These are phyloP conservation scores for Lota lota DNA, from an alignment of 2,113 vertebrate species.

Conservation along the genomic window DNA sequence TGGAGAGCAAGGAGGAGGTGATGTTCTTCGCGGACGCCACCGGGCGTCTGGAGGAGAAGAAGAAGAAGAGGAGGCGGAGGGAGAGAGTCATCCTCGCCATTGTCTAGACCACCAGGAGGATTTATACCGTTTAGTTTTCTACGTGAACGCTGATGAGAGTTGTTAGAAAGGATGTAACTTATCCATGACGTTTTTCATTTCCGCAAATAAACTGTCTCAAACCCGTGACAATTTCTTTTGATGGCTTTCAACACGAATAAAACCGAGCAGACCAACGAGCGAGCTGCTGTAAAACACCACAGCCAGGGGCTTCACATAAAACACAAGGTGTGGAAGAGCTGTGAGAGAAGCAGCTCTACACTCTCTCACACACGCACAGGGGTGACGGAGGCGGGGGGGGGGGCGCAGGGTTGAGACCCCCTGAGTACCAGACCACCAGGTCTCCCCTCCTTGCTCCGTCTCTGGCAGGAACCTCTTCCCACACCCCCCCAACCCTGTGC, in stretches of 20 bases:
- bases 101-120: constrained; percentile 57
- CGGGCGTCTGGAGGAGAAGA: constrained; percentile 83
- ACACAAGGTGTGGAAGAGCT: neutral
- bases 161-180: constrained; percentile 12
- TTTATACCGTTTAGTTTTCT: constrained; percentile 16
- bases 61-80: constrained; percentile 84
- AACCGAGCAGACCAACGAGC: neutral
- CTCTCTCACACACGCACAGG: constrained; percentile 18
- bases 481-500: neutral
- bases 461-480: neutral
- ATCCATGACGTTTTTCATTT: constrained; percentile 11
- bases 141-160: constrained; percentile 14
- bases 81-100: constrained; percentile 85
- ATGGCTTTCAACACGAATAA: constrained; percentile 38
- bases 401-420: constrained; percentile 13
- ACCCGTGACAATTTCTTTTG: constrained; percentile 16
- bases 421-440: constrained; percentile 52
- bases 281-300: too few relatives aligned
- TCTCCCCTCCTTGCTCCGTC: neutral
- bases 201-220: constrained; percentile 46
- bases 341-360: neutral
- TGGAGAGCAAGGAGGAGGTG: constrained; percentile 90
- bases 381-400: constrained; percentile 1
- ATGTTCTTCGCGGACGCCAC: constrained; percentile 93
- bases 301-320: too few relatives aligned